Base-by-base conservation (phyloP, 1,140 invertebrate genomes). In the Lordiphosa mommai region DNA sequence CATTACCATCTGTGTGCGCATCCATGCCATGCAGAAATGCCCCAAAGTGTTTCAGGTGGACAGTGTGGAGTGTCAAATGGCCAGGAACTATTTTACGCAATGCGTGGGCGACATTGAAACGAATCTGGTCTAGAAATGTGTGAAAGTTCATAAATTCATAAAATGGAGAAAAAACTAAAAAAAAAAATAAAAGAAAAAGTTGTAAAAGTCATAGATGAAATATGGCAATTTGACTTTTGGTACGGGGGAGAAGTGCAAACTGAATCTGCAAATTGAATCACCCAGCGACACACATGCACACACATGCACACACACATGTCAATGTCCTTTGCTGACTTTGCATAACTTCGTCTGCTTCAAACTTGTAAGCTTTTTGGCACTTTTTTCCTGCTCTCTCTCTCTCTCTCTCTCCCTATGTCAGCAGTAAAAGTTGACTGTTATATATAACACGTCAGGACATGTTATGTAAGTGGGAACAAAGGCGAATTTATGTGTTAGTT, bases 271-370 rank as follows among this genome's bases (percentile, higher is more conserved):
- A 82, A 82, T 82, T 82, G 76, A 82, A 82, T 82, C 76, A 58
- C 71, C 43, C 66, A 38, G 12, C 49, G 57, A 46, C 20, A 48
- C 48, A 65, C 36, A 61, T 44, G 55, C 48, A 52, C 16, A 17
- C 12, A 14, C 33, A 60, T 53, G 49, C 53, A 38, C 50, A 52
- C 47, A 50, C 30, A 20, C 76, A 80, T 80, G 76, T 80, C 76
- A 80, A 80, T 80, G 76, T 82, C 76, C 76, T 73, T 55, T 82
- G 76, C 76, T 80, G 76, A 80, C 66, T 80, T 82, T 82, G 76
- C 76, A 82, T 80, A 80, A 80, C 76, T 80, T 82, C 58, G 76
- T 58, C 71, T 48, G 64, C 63, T 67, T 61, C 48, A 60, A 70
- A 71, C 57, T 71, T 82, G 65, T 56, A 53, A 74, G 57, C 67